Evolutionary conservation across 2,888 invertebrate species (phyloP).

Genomic region (Netelia melanura): DNA sequence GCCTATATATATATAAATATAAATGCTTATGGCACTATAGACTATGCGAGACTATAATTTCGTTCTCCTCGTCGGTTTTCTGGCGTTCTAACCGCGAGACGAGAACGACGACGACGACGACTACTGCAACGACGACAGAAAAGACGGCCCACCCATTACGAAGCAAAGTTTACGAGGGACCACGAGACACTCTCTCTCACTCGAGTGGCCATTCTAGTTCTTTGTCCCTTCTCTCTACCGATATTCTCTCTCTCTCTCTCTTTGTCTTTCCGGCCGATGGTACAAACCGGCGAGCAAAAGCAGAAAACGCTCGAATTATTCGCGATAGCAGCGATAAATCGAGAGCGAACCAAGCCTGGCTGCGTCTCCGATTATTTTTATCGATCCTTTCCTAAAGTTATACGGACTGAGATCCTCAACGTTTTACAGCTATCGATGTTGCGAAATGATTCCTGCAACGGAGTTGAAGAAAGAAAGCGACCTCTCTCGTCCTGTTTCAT

Average conservation of each 20-base stretch:
- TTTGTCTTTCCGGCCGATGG: slow-evolving; percentile 38
- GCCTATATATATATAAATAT: slow-evolving; percentile 35
- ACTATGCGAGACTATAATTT: slow-evolving; percentile 30
- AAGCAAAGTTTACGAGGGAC: slow-evolving; percentile 70
- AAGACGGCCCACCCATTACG: slow-evolving; percentile 70
- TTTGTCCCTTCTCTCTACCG: slow-evolving; percentile 55
- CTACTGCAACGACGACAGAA: slow-evolving; percentile 16
- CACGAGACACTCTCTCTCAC: slow-evolving; percentile 43
- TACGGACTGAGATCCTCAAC: background rate
- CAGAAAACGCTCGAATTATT: slow-evolving; percentile 69
- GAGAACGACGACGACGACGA: no score
- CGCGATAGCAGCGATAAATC: slow-evolving; percentile 70
- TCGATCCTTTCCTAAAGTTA: slow-evolving; percentile 53
- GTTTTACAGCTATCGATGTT: background rate
- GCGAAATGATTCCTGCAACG: no score
- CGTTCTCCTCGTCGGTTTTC: slow-evolving; percentile 23
- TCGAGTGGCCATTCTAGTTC: slow-evolving; percentile 65
- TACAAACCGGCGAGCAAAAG: slow-evolving; percentile 37
- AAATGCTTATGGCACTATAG: slow-evolving; percentile 1
- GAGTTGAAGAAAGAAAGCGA: no score
- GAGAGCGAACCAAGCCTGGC: slow-evolving; percentile 25
- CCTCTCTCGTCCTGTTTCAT: no score
- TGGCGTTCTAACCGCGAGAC: slow-evolving; percentile 23
- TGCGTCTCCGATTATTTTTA: slow-evolving; percentile 63
- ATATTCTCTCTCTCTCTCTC: slow-evolving; percentile 36